phyloP scores from a whole-genome alignment of 2,113 vertebrate species.

The Chloroceryle aenea region DNA sequence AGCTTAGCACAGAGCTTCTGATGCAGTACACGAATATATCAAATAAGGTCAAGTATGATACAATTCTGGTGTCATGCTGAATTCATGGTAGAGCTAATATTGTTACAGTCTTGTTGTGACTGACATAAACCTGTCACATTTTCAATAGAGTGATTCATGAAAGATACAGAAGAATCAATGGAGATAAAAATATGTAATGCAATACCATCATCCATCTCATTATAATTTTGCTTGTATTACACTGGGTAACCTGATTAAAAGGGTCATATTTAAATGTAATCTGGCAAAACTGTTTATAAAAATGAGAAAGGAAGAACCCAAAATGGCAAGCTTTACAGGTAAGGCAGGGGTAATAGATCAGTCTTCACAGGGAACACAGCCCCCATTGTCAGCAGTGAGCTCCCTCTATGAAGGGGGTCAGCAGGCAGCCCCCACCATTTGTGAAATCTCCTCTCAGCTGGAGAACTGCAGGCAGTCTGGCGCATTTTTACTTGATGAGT shows the following conservation, averaged over 20 bases:
- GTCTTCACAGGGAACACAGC: not conserved
- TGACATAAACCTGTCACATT: constrained; percentile 42
- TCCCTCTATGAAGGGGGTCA: not conserved
- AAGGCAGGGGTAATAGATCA: not conserved
- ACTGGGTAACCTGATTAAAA: constrained; percentile 12
- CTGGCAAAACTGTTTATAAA: not conserved
- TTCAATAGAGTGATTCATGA: constrained; percentile 24
- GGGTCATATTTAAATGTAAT: not conserved
- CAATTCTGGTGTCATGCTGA: not conserved
- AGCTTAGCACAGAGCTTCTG: not conserved
- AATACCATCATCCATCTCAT: not conserved
- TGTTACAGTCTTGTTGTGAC: constrained; percentile 30
- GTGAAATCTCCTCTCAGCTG: not conserved
- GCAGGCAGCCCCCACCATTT: not conserved
- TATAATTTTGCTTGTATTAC: not conserved
- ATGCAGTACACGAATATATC: not conserved
- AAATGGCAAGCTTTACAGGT: not conserved
- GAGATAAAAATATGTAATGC: constrained; percentile 15
- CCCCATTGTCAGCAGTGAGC: fast-evolving
- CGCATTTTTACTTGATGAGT: not conserved
- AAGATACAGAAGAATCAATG: constrained; percentile 25
- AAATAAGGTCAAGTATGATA: constrained; percentile 48
- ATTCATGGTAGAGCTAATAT: constrained; percentile 30
- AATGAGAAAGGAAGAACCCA: not conserved
- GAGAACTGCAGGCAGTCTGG: not conserved